phyloP scores from a whole-genome alignment of 2,888 invertebrate genomes.

The Calliopum simillimum region DNA sequence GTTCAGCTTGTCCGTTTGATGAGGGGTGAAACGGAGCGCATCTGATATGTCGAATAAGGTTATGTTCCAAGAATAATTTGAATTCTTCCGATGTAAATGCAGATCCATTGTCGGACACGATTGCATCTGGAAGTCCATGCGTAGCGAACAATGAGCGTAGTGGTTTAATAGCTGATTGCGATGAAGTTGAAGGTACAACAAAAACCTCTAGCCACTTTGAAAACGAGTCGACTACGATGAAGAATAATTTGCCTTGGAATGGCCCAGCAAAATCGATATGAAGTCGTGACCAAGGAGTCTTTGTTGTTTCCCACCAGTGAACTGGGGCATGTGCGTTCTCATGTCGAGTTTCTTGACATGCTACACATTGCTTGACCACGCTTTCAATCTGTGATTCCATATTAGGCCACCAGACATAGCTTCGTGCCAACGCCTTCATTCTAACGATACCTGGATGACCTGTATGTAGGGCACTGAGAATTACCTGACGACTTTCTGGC shows the following conservation, averaged over 20 bases:
- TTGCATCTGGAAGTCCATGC: conserved; percentile 35
- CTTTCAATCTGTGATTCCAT: conserved; percentile 20
- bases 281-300: conserved; percentile 18
- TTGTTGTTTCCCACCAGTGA: conserved; percentile 25
- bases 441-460: conserved; percentile 25
- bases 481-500: not conserved
- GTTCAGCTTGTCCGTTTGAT: too few relatives aligned
- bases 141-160: conserved; percentile 35
- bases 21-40: conserved; percentile 38
- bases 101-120: conserved; percentile 39
- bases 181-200: conserved; percentile 34
- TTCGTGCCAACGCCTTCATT: conserved; percentile 11
- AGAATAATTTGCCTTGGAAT: conserved; percentile 33
- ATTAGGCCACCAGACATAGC: conserved; percentile 38
- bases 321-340: conserved; percentile 23
- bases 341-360: conserved; percentile 22
- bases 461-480: not conserved
- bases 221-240: conserved; percentile 34
- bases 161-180: conserved; percentile 28
- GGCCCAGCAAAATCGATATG: conserved; percentile 36
- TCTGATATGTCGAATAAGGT: conserved; percentile 39
- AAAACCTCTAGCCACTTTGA: conserved; percentile 40
- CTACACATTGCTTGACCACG: conserved; percentile 1
- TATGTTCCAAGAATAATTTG: conserved; percentile 32
- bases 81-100: conserved; percentile 41